Conservation (phyloP, 1,140 invertebrate genomes). For the Idris sp. region DNA sequence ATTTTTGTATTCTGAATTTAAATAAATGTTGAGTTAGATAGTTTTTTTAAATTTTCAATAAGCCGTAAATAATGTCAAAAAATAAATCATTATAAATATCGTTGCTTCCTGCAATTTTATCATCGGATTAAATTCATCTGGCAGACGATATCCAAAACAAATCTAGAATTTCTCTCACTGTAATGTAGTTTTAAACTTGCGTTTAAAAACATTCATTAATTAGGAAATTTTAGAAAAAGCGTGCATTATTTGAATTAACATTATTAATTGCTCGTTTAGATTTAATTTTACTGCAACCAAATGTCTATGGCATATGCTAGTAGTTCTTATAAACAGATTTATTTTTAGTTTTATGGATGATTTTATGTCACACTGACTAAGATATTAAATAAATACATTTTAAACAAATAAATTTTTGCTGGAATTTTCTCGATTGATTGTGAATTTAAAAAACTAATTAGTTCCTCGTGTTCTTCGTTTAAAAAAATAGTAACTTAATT, state of each 20-base stretch:
- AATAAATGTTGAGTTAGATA: too few species aligned
- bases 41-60: too few species aligned
- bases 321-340: neutral
- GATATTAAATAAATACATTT: too few species aligned
- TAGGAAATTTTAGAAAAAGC: conserved; percentile 3
- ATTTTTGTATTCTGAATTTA: too few species aligned
- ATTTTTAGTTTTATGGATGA: neutral
- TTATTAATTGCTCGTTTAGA: conserved; percentile 20
- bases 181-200: conserved; percentile 1
- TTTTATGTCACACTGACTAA: too few species aligned
- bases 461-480: too few species aligned
- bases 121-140: conserved; percentile 33
- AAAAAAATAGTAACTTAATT: too few species aligned
- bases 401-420: too few species aligned
- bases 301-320: conserved; percentile 15
- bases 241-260: conserved; percentile 2
- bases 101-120: conserved; percentile 3
- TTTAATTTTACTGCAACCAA: too few species aligned
- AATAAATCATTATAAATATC: conserved; percentile 7
- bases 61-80: too few species aligned
- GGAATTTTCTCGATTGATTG: too few species aligned
- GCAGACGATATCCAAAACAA: conserved; percentile 20
- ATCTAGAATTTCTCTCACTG: conserved; percentile 35
- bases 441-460: too few species aligned
- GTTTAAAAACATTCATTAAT: conserved; percentile 1